A percentile compares a stretch with the other conserved stretches of the same genome.
These are phyloP conservation scores for Empidonax traillii DNA, from an alignment of 2,113 vertebrate genomes.

Conservation along the genomic window DNA sequence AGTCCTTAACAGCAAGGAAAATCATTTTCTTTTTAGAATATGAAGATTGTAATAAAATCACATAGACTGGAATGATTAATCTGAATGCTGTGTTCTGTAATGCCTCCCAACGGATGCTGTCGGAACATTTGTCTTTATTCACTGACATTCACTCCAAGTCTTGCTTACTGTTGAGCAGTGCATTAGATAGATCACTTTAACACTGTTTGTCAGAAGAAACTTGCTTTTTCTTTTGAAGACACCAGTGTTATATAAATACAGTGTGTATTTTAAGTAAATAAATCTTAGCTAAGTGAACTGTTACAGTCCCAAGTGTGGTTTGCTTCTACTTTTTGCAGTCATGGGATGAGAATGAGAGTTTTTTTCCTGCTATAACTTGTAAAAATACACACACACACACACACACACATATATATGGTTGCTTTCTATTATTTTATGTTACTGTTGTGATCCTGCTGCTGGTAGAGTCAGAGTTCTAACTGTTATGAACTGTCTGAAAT, in stretches of 20 bases:
- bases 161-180: neutral
- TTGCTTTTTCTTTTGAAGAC: neutral
- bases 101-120: neutral
- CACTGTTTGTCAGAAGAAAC: conserved; percentile 5
- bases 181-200: neutral
- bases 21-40: neutral
- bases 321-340: neutral
- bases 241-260: neutral
- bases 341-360: neutral
- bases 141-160: neutral
- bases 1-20: neutral
- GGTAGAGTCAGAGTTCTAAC: neutral
- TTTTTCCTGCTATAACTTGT: neutral
- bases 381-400: neutral
- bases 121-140: neutral
- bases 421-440: neutral
- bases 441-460: neutral
- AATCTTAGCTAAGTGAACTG: neutral
- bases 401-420: neutral
- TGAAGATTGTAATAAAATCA: neutral
- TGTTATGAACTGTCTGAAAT: neutral
- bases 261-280: neutral
- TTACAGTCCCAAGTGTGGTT: neutral
- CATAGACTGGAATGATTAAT: neutral
- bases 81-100: neutral